Base-by-base conservation (phyloP, 2,113 vertebrate species). In the Asarcornis scutulata region DNA sequence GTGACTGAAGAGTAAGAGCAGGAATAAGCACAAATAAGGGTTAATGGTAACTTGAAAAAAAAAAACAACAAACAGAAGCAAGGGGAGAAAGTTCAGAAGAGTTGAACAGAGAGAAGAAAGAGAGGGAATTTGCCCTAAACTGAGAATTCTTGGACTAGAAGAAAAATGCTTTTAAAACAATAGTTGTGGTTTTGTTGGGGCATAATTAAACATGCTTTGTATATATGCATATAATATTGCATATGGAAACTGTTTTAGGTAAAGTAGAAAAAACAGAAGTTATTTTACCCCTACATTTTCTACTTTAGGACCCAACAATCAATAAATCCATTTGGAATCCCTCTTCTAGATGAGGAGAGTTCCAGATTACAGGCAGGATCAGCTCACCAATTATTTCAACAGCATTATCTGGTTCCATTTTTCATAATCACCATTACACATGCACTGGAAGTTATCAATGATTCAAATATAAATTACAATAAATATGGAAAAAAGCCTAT, bases 1-100 rank as follows among this genome's bases (percentile, higher is more conserved):
- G 62, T 96, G 88, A 95, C 92, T 71, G 73, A 18, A 81, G 60
- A 80, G 13, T 63, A 78, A 93, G 77, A 95, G 60, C 60, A 82
- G 75, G 69, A 93, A 97, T 96, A 97, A 74, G 75, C 81, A 93
- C 55, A 93, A 95, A 6, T 27, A 97, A 86, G 84, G 76, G 91
- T 94, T 97, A 97, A 94, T 46, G 42, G n/a, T 78, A 79, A 74
- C 42, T 44, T 91, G 13, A 29, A 76, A 88, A 48, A 48, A 50
- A 48, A 88, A 48, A 48, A 88, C 22, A 48, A 50, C 23, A 95
- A 55, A 78, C 44, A 82, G 34, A 29, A 58, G 46, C 16, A 93
- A 23, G 53, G 2, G 27, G 31, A 34, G 10, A 74, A 29, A 86
- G 36, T 52, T 60, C 42, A 77, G 64, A 63, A 68, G 81, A 83